Conservation (phyloP, 2,113 vertebrate species). For the Ochotona princeps region DNA sequence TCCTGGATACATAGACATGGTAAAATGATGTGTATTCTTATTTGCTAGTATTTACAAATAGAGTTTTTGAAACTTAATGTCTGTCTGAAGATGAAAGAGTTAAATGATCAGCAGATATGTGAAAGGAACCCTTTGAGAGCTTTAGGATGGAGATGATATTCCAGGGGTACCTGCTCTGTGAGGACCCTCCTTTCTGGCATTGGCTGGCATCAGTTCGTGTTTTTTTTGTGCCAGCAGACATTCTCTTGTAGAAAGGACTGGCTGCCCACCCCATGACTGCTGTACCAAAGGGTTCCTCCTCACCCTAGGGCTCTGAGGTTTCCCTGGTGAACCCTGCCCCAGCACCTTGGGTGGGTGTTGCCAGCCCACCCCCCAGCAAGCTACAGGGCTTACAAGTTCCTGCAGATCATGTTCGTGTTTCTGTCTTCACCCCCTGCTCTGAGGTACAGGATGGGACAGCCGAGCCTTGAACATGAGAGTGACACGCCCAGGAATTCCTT, state of each 20-base stretch:
- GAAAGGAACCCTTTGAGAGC: background rate
- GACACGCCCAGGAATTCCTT: background rate
- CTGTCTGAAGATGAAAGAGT: background rate
- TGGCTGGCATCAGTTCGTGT: background rate
- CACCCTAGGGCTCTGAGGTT: background rate
- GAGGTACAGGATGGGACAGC: background rate
- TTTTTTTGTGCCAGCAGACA: background rate
- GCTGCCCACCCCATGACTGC: no score
- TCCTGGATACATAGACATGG: background rate
- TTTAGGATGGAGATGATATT: background rate
- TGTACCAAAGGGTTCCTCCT: background rate
- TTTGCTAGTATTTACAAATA: background rate
- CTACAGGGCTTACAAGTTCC: background rate
- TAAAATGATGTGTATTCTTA: conserved; percentile 1
- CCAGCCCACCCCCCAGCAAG: background rate
- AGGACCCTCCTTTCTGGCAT: background rate
- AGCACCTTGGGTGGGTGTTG: background rate
- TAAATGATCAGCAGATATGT: background rate
- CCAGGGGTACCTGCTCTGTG: background rate
- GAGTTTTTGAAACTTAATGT: conserved; percentile 8
- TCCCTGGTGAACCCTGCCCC: background rate
- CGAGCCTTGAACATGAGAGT: background rate
- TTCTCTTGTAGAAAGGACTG: no score
- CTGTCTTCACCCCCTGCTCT: background rate
- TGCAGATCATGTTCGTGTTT: background rate